A percentile compares a stretch with the other conserved stretches of the same genome.
Conservation (phyloP, 2,797 vertebrate genomes). For the Clarias platycephalus region DNA sequence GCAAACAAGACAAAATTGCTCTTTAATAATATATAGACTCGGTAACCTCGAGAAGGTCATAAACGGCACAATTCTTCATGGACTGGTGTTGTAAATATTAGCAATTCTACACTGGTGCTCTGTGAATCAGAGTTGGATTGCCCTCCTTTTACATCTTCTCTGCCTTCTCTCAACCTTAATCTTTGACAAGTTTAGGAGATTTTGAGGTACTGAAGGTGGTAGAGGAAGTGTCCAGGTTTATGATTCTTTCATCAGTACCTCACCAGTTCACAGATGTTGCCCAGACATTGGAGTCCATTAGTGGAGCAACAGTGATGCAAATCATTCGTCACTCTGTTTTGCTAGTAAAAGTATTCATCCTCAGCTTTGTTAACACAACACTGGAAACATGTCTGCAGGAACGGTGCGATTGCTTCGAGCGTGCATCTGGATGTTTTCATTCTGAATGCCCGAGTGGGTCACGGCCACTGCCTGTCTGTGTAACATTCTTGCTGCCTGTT, state of each 20-base stretch:
- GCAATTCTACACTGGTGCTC: background rate
- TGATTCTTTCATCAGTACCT: background rate
- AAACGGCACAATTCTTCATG: background rate
- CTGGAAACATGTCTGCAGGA: slow-evolving; percentile 29
- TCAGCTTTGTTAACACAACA: slow-evolving; percentile 9
- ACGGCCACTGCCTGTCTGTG: slow-evolving; percentile 15
- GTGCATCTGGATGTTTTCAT: slow-evolving; percentile 28
- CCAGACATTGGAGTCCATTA: slow-evolving; percentile 15
- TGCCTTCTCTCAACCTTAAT: slow-evolving; percentile 15
- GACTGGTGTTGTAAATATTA: slow-evolving; percentile 10
- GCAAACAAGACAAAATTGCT: background rate
- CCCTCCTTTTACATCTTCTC: background rate
- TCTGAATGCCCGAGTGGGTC: background rate
- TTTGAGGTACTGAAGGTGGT: slow-evolving; percentile 9
- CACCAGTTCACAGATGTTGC: slow-evolving; percentile 23
- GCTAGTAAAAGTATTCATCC: background rate
- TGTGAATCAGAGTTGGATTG: background rate
- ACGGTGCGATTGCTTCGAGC: background rate
- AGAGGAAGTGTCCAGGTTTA: slow-evolving; percentile 14
- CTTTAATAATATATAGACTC: background rate
- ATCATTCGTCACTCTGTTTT: slow-evolving; percentile 10
- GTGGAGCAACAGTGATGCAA: slow-evolving; percentile 20
- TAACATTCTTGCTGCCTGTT: slow-evolving; percentile 40
- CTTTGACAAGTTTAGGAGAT: slow-evolving; percentile 21
- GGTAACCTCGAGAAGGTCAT: background rate